Base-by-base conservation (phyloP, 2,888 invertebrate genomes). In the Drosophila sordidula region DNA sequence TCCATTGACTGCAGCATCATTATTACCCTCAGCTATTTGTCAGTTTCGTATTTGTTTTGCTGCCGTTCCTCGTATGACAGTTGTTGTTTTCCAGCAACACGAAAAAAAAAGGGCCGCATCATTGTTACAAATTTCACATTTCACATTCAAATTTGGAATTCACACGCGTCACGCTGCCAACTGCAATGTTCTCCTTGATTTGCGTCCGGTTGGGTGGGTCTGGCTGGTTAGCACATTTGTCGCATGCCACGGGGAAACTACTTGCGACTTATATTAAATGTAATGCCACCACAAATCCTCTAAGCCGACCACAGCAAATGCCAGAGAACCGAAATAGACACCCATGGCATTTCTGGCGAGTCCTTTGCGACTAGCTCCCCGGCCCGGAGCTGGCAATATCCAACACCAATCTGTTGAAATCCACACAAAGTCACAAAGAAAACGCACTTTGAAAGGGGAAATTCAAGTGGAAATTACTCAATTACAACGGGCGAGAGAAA, bases 381-480 rank as follows among this genome's bases (percentile, higher is more conserved):
- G 22, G 22, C 2, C 22, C 1, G 4, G 29, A 9, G 8, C 29
- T 8, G 29, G 9, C 29, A 8, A 29, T 29, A 29, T 29, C 9
- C 46, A 42, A 36, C 47, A 58, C 32, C 78, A 86, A 84, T 86
- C 84, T 84, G 69, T 58, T 78, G 74, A 79, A 85, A 85, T 83
- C 83, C 83, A 72, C 76, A 86, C 83, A 83, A 84, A 86, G 86
- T 87, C 87, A 78, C 82, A 79, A 79, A 66, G 73, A 72, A 11
- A 32, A 45, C 49, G 47, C 70, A 54, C 61, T 69, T 72, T 87
- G 84, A 86, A 87, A 87, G 88, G 84, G 86, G 88, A 88, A 88
- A 88, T 88, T 87, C 88, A 87, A 76, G 86, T 87, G 86, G 86
- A 87, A 87, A 87, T 88, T 88, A 86, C 87, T 88, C 81, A 87